phyloP scores from a whole-genome alignment of 2,113 vertebrate species.

The Canis aureus region DNA sequence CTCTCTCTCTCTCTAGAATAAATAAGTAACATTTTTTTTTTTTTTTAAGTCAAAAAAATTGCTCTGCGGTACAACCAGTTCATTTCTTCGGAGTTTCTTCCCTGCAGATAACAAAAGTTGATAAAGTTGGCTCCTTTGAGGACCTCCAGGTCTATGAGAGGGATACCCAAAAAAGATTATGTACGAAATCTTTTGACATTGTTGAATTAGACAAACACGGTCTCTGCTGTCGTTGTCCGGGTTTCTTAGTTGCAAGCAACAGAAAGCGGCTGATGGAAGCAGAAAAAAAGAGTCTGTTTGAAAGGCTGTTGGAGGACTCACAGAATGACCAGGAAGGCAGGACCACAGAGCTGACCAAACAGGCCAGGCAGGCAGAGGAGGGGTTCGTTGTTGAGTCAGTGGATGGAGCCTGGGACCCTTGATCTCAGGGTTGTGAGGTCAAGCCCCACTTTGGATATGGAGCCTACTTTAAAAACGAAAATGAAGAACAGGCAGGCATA shows the following conservation, averaged over 20 bases:
- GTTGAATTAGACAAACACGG: neutral
- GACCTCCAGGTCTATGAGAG: neutral
- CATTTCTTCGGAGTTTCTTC: neutral
- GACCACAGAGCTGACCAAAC: conserved; percentile 11
- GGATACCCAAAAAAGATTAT: neutral
- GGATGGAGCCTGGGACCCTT: neutral
- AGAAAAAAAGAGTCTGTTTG: conserved; percentile 46
- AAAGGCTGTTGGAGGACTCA: conserved; percentile 55
- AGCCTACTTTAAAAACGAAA: neutral
- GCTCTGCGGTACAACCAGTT: neutral
- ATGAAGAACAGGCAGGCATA: neutral
- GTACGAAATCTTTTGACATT: neutral
- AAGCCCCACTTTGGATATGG: neutral
- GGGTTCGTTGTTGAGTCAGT: neutral
- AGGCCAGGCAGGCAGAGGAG: neutral
- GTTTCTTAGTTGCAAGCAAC: conserved; percentile 53
- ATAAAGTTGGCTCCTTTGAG: neutral
- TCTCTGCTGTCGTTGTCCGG: conserved; percentile 32
- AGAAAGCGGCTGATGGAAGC: conserved; percentile 67
- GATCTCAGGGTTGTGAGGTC: neutral
- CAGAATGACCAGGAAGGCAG: conserved; percentile 39
- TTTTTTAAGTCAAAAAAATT: neutral
- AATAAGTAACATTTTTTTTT: too few relatives aligned
- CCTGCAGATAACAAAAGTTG: neutral
- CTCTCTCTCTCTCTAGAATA: too few relatives aligned